A percentile compares a stretch with the other conserved stretches of the same genome.
Evolutionary conservation across 2,888 invertebrate genomes (phyloP).

Genomic region (Spisula subtruncata): DNA sequence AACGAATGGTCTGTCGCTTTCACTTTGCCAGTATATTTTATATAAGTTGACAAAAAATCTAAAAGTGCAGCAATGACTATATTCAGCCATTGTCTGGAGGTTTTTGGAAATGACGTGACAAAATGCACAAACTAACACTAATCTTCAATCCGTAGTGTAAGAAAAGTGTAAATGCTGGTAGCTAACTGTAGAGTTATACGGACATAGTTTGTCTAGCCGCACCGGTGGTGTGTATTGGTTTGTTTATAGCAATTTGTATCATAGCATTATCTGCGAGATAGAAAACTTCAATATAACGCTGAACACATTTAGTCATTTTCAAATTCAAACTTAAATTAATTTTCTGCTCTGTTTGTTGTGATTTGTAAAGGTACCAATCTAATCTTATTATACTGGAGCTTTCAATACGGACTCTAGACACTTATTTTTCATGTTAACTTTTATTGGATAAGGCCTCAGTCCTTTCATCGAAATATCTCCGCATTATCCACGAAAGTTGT

Average conservation of each 20-base stretch:
- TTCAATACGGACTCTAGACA: slow-evolving; percentile 19
- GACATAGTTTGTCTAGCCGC: background rate
- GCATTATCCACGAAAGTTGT: background rate
- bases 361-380: background rate
- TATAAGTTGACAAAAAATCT: no score
- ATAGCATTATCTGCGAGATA: background rate
- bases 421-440: slow-evolving; percentile 5
- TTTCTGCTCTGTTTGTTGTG: background rate
- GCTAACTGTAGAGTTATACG: no score
- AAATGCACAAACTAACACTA: no score
- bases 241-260: background rate
- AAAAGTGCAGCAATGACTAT: no score
- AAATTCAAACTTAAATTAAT: slow-evolving; percentile 1
- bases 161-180: no score
- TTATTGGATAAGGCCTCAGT: background rate
- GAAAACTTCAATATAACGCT: background rate
- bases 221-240: background rate
- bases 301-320: background rate
- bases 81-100: no score
- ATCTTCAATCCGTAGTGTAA: no score
- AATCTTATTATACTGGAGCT: background rate
- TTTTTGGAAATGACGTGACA: no score
- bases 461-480: background rate
- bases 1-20: no score
- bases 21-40: no score